phyloP scores from a whole-genome alignment of 2,113 vertebrate genomes.

The Zapus hudsonius region DNA sequence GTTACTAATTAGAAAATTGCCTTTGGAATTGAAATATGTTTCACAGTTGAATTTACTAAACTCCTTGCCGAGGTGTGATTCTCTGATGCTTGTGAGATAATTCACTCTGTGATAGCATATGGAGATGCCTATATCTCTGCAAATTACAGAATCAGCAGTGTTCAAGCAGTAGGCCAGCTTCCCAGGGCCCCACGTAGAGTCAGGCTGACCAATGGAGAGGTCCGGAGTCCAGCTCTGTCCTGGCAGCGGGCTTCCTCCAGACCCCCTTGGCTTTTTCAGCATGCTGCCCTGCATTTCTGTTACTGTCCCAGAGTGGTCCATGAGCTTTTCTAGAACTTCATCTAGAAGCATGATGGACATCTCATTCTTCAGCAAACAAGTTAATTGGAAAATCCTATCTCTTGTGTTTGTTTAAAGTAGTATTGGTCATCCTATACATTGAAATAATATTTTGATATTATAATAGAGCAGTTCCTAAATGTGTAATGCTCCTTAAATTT shows the following conservation, averaged over 20 bases:
- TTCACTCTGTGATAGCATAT: not conserved
- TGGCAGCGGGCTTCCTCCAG: not conserved
- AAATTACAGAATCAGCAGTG: not conserved
- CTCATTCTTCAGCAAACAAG: not conserved
- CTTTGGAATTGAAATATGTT: slow-evolving; percentile 71
- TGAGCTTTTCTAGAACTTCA: not conserved
- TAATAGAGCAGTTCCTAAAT: not conserved
- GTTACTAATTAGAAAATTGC: slow-evolving; percentile 73
- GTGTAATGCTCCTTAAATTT: not conserved
- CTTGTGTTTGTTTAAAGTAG: not conserved
- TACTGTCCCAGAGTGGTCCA: not conserved
- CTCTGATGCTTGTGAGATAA: not conserved
- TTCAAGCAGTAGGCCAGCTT: not conserved
- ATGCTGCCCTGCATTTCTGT: not conserved
- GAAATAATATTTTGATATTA: not conserved
- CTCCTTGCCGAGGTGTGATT: not conserved
- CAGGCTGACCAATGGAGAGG: not conserved
- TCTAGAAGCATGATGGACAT: not conserved
- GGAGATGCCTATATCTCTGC: not conserved
- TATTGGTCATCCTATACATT: not conserved
- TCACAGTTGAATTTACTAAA: slow-evolving; percentile 65
- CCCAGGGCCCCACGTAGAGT: not conserved
- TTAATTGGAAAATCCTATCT: not conserved
- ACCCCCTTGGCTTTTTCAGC: not conserved
- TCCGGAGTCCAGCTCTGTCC: not conserved